Conservation (phyloP, 2,888 invertebrate species). For the Orthosia cruda region DNA sequence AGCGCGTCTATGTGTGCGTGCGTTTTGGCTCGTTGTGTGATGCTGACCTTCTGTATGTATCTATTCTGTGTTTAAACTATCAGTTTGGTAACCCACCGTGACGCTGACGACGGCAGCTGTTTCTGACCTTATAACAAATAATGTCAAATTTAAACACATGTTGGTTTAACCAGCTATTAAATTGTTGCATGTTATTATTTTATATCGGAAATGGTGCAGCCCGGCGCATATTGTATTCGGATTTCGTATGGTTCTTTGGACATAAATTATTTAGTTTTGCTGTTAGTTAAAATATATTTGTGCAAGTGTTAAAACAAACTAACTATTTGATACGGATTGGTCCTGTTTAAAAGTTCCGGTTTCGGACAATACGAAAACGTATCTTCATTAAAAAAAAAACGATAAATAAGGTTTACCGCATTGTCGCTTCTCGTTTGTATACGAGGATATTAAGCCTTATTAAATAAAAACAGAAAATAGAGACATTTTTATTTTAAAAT, state of each 20-base stretch:
- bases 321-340: not conserved
- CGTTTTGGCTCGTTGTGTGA: not conserved
- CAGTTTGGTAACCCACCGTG: conserved; percentile 69
- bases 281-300: conserved; percentile 3
- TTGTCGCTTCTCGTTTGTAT: not conserved
- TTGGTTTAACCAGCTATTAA: conserved; percentile 62
- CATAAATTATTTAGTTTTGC: conserved; percentile 7
- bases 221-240: not conserved
- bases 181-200: conserved; percentile 45
- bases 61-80: conserved; percentile 38
- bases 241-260: conserved; percentile 17
- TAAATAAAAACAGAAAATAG: too few relatives aligned
- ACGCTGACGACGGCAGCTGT: conserved; percentile 68
- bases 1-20: too few relatives aligned
- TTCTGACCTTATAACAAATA: conserved; percentile 69
- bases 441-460: too few relatives aligned
- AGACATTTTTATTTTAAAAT: not conserved
- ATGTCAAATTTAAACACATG: conserved; percentile 73
- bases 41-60: conserved; percentile 13
- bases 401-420: not conserved
- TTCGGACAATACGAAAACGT: not conserved
- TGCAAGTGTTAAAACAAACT: not conserved
- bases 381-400: too few relatives aligned
- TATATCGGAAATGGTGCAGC: conserved; percentile 41
- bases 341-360: not conserved